Conservation (phyloP, 2,797 vertebrate genomes). For the Mionectes olivaceus region DNA sequence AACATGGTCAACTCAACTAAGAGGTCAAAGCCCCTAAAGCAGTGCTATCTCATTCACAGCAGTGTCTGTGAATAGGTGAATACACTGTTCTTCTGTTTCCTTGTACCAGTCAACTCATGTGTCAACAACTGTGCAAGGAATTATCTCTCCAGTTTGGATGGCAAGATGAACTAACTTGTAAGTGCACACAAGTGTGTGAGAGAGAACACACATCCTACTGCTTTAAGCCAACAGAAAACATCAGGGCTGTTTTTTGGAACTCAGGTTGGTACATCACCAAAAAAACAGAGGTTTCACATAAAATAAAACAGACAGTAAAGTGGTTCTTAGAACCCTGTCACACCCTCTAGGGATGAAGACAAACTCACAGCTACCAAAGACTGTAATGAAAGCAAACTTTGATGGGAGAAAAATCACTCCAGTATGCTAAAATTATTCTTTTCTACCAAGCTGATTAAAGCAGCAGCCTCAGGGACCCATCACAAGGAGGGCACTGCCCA, state of each 20-base stretch:
- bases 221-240: neutral
- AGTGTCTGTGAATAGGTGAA: neutral
- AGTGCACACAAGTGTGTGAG: neutral
- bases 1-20: neutral
- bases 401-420: constrained; percentile 30
- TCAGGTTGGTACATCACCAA: neutral
- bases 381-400: constrained; percentile 38
- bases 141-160: neutral
- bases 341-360: neutral
- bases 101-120: neutral
- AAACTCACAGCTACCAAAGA: constrained; percentile 53
- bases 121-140: neutral
- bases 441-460: constrained; percentile 4
- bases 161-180: neutral
- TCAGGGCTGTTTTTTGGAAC: neutral
- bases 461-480: neutral
- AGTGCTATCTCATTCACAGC: neutral
- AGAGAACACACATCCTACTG: neutral
- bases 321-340: constrained; percentile 29
- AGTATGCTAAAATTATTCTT: neutral
- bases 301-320: constrained; percentile 5
- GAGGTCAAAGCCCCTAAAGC: neutral
- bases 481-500: neutral
- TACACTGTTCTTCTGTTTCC: neutral
- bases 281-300: neutral